Evolutionary conservation across 2,888 invertebrate genomes (phyloP).

Genomic region (Schizaphis graminum): DNA sequence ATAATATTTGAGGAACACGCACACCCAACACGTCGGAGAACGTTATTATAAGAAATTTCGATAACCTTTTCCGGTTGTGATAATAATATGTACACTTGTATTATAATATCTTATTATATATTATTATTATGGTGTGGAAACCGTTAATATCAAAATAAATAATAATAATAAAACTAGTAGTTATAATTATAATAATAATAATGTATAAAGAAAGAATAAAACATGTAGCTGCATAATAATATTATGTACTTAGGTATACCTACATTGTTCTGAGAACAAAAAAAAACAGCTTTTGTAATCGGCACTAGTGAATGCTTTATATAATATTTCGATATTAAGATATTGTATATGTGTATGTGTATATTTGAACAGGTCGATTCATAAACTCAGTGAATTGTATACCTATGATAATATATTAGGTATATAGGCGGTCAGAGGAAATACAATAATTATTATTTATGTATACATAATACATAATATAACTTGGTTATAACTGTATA

Average conservation of each 20-base stretch:
- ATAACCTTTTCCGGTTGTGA: slow-evolving; percentile 53
- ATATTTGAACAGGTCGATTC: neutral
- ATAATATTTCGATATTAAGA: neutral
- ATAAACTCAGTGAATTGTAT: neutral
- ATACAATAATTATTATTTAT: neutral
- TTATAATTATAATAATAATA: neutral
- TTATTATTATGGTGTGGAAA: neutral
- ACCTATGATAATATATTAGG: neutral
- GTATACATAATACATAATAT: neutral
- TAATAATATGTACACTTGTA: neutral
- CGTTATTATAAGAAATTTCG: slow-evolving; percentile 35
- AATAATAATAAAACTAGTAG: slow-evolving; percentile 22
- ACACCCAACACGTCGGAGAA: slow-evolving; percentile 22
- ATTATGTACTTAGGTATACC: neutral
- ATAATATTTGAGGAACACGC: slow-evolving; percentile 7
- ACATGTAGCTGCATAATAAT: neutral
- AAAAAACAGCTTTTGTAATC: neutral
- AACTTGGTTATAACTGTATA: neutral
- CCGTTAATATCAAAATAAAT: neutral
- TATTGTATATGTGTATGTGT: neutral
- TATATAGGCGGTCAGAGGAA: neutral
- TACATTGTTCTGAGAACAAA: neutral
- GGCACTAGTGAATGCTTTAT: neutral
- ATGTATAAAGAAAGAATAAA: slow-evolving; percentile 1
- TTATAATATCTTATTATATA: slow-evolving; percentile 1